Evolutionary conservation across 2,113 vertebrate genomes (phyloP).

Genomic region (Pomatostomus ruficeps): DNA sequence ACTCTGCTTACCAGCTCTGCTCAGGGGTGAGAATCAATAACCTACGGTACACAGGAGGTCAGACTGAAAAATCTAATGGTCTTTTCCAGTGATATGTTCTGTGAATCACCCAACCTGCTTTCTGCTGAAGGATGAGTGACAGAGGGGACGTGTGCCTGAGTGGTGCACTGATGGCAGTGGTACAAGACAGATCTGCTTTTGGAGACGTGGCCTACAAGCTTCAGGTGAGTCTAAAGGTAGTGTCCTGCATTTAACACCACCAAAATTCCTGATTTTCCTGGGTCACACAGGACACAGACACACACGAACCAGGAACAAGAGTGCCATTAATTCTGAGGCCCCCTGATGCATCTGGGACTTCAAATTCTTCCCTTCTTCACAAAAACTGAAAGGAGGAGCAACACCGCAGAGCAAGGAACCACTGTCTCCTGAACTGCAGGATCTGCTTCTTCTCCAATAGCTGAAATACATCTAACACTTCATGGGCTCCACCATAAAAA

Average conservation of each 20-base stretch:
- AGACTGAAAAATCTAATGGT: not conserved
- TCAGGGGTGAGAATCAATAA: not conserved
- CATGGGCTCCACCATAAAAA: not conserved
- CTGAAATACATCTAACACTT: not conserved
- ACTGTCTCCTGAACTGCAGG: not conserved
- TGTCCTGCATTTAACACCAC: not conserved
- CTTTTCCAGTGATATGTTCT: not conserved
- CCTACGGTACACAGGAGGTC: not conserved
- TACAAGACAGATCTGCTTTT: not conserved
- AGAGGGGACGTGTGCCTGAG: not conserved
- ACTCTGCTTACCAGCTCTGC: not conserved
- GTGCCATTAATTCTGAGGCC: not conserved
- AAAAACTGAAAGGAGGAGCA: not conserved
- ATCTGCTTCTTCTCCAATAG: not conserved
- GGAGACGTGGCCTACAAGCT: not conserved
- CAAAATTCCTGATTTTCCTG: not conserved
- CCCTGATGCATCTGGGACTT: not conserved
- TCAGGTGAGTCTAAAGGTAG: not conserved
- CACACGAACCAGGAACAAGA: not conserved
- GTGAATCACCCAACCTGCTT: not conserved
- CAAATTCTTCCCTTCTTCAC: not conserved
- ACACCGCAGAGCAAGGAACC: not conserved
- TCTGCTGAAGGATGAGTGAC: not conserved
- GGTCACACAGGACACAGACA: not conserved
- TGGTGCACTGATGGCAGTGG: not conserved